phyloP scores from a whole-genome alignment of 2,888 invertebrate species.

The Habrosyne pyritoides region DNA sequence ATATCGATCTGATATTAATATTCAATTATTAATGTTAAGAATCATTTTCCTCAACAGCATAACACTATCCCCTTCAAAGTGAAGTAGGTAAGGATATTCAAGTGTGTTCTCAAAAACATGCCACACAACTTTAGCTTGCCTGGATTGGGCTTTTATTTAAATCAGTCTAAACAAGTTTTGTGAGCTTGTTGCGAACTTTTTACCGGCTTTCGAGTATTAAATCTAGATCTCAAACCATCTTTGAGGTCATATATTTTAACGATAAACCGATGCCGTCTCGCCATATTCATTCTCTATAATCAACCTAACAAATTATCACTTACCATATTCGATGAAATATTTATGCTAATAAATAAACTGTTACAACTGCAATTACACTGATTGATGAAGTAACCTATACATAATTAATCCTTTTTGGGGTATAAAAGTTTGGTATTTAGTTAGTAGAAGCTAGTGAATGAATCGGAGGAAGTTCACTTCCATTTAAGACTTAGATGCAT shows the following conservation, averaged over 20 bases:
- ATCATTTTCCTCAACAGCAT: no score
- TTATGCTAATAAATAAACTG: constrained; percentile 4
- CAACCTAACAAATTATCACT: neutral
- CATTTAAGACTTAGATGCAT: neutral
- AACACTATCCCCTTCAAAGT: no score
- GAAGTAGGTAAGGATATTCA: neutral
- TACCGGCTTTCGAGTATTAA: constrained; percentile 3
- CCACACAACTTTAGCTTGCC: neutral
- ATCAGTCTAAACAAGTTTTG: constrained; percentile 1
- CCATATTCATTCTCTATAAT: neutral
- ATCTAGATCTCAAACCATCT: neutral
- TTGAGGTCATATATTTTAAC: constrained; percentile 2
- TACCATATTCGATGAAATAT: neutral
- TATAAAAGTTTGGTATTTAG: neutral
- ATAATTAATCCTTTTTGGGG: constrained; percentile 2
- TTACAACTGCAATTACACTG: neutral
- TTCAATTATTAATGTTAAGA: no score
- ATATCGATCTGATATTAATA: no score
- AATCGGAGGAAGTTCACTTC: neutral
- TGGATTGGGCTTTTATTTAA: neutral
- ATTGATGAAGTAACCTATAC: constrained; percentile 1
- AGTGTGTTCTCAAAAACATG: neutral
- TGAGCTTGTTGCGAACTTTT: neutral
- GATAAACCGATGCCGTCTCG: neutral
- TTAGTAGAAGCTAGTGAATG: neutral